A percentile compares a stretch with the other conserved stretches of the same genome.
Evolutionary conservation across 2,797 vertebrate species (phyloP).

Genomic region (Alcedo quadribrachys): DNA sequence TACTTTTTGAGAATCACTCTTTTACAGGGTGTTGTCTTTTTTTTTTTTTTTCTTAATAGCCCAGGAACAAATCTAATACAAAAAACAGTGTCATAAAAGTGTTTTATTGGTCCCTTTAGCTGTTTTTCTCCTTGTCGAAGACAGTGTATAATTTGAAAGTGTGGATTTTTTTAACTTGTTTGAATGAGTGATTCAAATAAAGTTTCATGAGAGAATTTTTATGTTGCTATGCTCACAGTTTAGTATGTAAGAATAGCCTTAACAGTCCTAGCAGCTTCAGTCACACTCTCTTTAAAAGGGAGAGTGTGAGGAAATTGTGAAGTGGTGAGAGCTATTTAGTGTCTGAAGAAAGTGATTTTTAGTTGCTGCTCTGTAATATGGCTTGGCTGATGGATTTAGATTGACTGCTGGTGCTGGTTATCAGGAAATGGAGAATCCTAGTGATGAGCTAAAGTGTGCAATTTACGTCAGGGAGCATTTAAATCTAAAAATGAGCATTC

Average conservation of each 20-base stretch:
- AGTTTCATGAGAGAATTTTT: constrained; percentile 40
- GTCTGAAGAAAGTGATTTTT: constrained; percentile 56
- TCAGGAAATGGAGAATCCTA: background rate
- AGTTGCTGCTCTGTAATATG: background rate
- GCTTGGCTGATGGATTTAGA: background rate
- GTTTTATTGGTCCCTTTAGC: constrained; percentile 49
- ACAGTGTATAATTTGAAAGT: background rate
- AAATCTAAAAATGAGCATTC: background rate
- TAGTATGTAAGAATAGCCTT: background rate
- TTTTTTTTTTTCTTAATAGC: constrained; percentile 35
- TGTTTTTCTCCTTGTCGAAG: constrained; percentile 42
- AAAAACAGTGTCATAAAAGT: constrained; percentile 29
- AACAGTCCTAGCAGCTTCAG: background rate
- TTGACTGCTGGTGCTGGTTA: background rate
- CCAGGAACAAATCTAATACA: constrained; percentile 29
- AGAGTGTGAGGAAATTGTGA: background rate
- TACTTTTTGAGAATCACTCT: background rate
- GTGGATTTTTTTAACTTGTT: background rate
- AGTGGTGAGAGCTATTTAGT: background rate
- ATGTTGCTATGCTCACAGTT: background rate
- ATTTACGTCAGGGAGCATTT: background rate
- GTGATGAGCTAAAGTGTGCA: background rate
- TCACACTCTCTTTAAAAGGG: background rate
- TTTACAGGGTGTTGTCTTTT: background rate
- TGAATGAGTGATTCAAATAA: constrained; percentile 37